Base-by-base conservation (phyloP, 2,888 invertebrate species). In the Lithophane ornitopus region DNA sequence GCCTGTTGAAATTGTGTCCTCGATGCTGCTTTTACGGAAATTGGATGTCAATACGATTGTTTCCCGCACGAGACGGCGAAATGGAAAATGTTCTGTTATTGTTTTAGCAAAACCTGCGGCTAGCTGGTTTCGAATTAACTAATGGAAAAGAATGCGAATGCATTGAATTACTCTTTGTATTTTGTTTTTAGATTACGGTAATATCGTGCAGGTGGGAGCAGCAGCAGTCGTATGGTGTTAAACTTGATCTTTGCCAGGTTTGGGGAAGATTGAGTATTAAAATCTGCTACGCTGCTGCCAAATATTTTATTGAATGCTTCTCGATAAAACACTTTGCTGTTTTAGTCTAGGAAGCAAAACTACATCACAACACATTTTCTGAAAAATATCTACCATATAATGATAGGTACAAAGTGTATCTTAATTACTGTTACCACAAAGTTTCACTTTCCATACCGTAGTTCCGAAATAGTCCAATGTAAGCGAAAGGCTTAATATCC, bases 1-100 rank as follows among this genome's bases (percentile, higher is more conserved):
- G 72, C 74, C 75, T 78, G 78, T 73, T 84, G 74, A 82, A 88
- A 89, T 80, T 85, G 84, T 87, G 86, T 85, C 78, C 71, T 54
- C 68, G 12, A 54, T 68, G 70, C 56, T 79, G 63, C 34, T 80
- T 68, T 75, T 65, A 73, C 84, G 75, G 70, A 86, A 84, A 86
- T 84, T 79, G 67, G 49, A 84, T 66, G 70, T 84, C 80, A 74
- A 74, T 84, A 56, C 63, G 61, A 59, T 70, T 75, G 58, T 84
- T 71, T 63, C 16, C 62, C 28, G 61, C 46, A 67, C 19, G 52
- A 75, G 63, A 69, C 44, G 22, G 62, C 26, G 4, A 58, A 70
- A 85, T 68, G 67, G 70, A 49, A 81, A 80, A 74, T 58, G 59
- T 65, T 61, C n/a, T 44, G 70, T 59, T 68, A 56, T 68, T 74